phyloP scores from a whole-genome alignment of 2,888 invertebrate species.

The Helleia helle region DNA sequence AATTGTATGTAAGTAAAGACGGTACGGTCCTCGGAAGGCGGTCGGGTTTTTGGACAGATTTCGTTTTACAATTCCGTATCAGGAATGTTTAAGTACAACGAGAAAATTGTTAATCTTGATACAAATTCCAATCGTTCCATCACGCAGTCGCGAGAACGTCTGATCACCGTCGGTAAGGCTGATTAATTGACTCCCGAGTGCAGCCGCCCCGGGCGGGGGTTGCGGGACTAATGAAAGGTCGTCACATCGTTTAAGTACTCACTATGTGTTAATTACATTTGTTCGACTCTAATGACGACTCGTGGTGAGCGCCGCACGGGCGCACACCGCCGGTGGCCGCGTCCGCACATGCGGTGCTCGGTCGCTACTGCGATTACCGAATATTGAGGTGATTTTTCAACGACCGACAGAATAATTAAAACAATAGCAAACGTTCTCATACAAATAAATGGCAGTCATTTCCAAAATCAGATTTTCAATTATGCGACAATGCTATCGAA shows the following conservation, averaged over 20 bases:
- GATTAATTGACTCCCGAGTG: slow-evolving; percentile 62
- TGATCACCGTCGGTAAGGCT: slow-evolving; percentile 56
- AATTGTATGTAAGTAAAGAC: slow-evolving; percentile 19
- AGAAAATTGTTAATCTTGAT: slow-evolving; percentile 31
- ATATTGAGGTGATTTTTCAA: not conserved
- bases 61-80: slow-evolving; percentile 45
- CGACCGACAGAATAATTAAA: too few species aligned
- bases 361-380: not conserved
- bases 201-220: slow-evolving; percentile 34
- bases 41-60: slow-evolving; percentile 37
- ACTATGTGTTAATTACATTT: slow-evolving; percentile 35
- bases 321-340: too few species aligned
- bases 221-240: slow-evolving; percentile 52
- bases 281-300: slow-evolving; percentile 27
- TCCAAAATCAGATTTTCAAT: too few species aligned
- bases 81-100: slow-evolving; percentile 47
- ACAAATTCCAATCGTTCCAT: slow-evolving; percentile 49
- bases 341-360: not conserved
- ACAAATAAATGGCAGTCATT: too few species aligned
- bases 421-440: too few species aligned
- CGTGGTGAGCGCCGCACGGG: slow-evolving; percentile 17
- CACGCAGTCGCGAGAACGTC: slow-evolving; percentile 43
- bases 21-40: slow-evolving; percentile 39
- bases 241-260: slow-evolving; percentile 46
- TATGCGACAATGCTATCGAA: slow-evolving; percentile 28